These are phyloP conservation scores for Celastrina argiolus DNA, from an alignment of 2,888 invertebrate genomes.

Conservation along the genomic window DNA sequence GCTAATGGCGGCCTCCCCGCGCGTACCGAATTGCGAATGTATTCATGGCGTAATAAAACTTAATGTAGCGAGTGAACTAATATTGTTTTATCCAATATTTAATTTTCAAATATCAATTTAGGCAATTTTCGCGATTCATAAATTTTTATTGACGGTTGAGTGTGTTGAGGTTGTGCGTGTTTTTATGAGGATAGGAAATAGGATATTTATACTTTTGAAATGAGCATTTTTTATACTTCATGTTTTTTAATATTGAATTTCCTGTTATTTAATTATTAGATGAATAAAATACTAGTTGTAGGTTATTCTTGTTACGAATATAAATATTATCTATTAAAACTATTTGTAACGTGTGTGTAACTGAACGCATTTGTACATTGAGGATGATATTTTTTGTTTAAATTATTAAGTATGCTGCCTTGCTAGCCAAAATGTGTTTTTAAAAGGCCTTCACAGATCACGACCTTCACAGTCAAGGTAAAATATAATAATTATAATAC, in stretches of 20 bases:
- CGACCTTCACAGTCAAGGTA: not conserved
- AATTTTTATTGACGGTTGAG: slow-evolving; percentile 49
- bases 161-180: not conserved
- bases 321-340: too few relatives aligned
- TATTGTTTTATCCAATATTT: slow-evolving; percentile 77
- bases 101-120: slow-evolving; percentile 65
- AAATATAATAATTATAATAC: not conserved
- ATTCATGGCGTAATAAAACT: slow-evolving; percentile 74
- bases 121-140: slow-evolving; percentile 66
- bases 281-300: too few relatives aligned
- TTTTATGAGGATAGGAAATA: not conserved
- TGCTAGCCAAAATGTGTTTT: too few relatives aligned
- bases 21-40: slow-evolving; percentile 73
- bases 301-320: too few relatives aligned
- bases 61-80: slow-evolving; percentile 77
- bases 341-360: too few relatives aligned
- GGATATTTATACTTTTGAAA: not conserved
- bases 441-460: too few relatives aligned
- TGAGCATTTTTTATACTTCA: not conserved
- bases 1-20: slow-evolving; percentile 73
- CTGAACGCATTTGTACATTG: too few relatives aligned
- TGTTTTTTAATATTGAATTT: too few relatives aligned
- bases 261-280: too few relatives aligned
- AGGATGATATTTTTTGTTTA: too few relatives aligned
- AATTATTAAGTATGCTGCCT: too few relatives aligned